These are phyloP conservation scores for Cephus cinctus DNA, from an alignment of 1,140 invertebrate species.

Conservation along the genomic window DNA sequence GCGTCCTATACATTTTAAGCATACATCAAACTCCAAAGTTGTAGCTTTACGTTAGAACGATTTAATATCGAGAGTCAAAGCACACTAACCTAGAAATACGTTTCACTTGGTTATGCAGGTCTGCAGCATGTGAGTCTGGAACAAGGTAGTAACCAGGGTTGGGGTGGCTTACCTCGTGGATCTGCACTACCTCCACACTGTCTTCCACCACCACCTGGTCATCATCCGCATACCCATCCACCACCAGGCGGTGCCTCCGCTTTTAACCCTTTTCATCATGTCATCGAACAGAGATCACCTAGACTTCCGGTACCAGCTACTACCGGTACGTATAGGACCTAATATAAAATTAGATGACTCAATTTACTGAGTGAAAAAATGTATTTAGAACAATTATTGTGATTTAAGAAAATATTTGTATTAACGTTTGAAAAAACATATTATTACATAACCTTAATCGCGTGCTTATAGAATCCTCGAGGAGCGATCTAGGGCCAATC, in stretches of 20 bases:
- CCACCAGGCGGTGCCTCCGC: slow-evolving; percentile 46
- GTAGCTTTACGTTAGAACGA: too few species aligned
- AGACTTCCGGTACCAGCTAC: slow-evolving; percentile 35
- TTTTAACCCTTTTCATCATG: slow-evolving; percentile 54
- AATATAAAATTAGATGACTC: background rate
- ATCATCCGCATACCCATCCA: slow-evolving; percentile 48
- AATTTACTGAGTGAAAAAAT: background rate
- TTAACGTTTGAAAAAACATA: background rate
- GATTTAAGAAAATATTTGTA: too few species aligned
- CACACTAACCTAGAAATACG: slow-evolving; percentile 1
- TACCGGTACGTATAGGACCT: slow-evolving; percentile 30
- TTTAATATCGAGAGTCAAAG: background rate
- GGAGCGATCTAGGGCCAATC: slow-evolving; percentile 47
- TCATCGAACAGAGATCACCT: slow-evolving; percentile 50
- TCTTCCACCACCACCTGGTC: slow-evolving; percentile 50
- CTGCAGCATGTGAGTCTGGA: slow-evolving; percentile 51
- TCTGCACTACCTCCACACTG: slow-evolving; percentile 49
- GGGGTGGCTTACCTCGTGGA: slow-evolving; percentile 49
- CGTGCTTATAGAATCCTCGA: slow-evolving; percentile 40
- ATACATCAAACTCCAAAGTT: too few species aligned
- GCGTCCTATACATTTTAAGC: too few species aligned
- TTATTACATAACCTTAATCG: slow-evolving; percentile 1
- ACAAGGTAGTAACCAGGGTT: slow-evolving; percentile 47
- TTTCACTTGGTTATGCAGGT: slow-evolving; percentile 27
- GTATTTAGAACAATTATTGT: too few species aligned